A percentile compares a stretch with the other conserved stretches of the same genome.
phyloP scores from a whole-genome alignment of 2,888 invertebrate genomes.

The Epirrhoe alternata region DNA sequence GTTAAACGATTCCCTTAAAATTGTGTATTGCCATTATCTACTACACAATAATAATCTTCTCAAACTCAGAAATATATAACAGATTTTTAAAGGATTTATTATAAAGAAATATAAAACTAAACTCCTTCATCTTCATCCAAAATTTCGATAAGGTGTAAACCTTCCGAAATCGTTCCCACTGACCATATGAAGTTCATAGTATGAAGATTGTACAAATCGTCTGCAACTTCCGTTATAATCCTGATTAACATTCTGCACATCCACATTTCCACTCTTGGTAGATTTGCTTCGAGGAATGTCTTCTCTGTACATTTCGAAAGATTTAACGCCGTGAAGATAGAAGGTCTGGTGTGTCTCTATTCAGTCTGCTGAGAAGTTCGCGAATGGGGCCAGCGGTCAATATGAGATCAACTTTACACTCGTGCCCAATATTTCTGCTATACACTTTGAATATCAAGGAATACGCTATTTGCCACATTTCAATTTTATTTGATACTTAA shows the following conservation, averaged over 20 bases:
- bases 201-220: constrained; percentile 70
- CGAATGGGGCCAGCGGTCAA: constrained; percentile 68
- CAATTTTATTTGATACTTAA: constrained; percentile 40
- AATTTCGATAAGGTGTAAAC: constrained; percentile 68
- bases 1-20: constrained; percentile 11
- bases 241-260: constrained; percentile 71
- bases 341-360: constrained; percentile 49
- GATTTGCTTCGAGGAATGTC: constrained; percentile 23
- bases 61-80: no score
- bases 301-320: constrained; percentile 45
- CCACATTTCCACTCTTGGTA: constrained; percentile 65
- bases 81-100: no score
- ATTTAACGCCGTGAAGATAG: constrained; percentile 38
- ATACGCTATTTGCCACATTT: constrained; percentile 82
- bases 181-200: constrained; percentile 70
- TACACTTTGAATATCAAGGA: constrained; percentile 72
- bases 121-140: constrained; percentile 69
- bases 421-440: constrained; percentile 68
- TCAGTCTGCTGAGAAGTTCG: constrained; percentile 63
- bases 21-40: no score
- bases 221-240: constrained; percentile 65
- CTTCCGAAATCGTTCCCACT: constrained; percentile 67
- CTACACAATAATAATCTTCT: neutral
- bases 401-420: constrained; percentile 76
- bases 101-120: constrained; percentile 34